These are phyloP conservation scores for Geophilus truncorum DNA, from an alignment of 2,888 invertebrate genomes.

Conservation along the genomic window DNA sequence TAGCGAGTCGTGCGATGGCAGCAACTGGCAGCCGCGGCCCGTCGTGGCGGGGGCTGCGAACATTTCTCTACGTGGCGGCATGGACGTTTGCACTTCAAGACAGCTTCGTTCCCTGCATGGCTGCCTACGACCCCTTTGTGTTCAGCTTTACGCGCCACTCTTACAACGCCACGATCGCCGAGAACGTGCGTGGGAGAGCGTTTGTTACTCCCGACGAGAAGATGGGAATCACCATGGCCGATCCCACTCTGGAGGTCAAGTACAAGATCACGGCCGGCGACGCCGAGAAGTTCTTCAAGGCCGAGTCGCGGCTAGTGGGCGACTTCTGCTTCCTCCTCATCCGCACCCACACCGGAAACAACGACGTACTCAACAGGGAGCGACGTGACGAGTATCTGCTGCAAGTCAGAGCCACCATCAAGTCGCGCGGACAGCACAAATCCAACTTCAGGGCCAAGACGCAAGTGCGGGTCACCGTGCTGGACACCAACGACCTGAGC, in stretches of 20 bases:
- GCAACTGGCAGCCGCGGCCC: not conserved
- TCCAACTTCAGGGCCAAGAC: conserved; percentile 60
- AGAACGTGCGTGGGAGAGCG: conserved; percentile 88
- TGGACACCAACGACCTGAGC: conserved; percentile 84
- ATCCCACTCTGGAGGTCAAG: conserved; percentile 55
- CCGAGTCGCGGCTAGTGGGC: conserved; percentile 77
- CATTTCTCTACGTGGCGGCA: not conserved
- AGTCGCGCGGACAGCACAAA: conserved; percentile 27
- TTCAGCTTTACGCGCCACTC: conserved; percentile 66
- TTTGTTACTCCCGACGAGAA: conserved; percentile 66
- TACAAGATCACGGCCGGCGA: conserved; percentile 85
- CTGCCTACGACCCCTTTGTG: conserved; percentile 29
- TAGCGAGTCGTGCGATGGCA: not conserved
- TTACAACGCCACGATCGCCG: conserved; percentile 86
- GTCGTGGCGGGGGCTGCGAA: not conserved
- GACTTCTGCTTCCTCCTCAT: conserved; percentile 91
- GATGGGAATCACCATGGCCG: conserved; percentile 67
- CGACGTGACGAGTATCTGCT: conserved; percentile 76
- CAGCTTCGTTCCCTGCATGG: not conserved
- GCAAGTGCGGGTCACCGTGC: conserved; percentile 63
- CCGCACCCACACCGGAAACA: conserved; percentile 78
- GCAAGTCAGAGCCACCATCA: conserved; percentile 56
- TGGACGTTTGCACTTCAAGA: not conserved
- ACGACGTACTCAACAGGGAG: conserved; percentile 88
- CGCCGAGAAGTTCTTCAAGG: conserved; percentile 84